These are phyloP conservation scores for Hypocryptadius cinnamomeus DNA, from an alignment of 2,113 vertebrate genomes.

Conservation along the genomic window DNA sequence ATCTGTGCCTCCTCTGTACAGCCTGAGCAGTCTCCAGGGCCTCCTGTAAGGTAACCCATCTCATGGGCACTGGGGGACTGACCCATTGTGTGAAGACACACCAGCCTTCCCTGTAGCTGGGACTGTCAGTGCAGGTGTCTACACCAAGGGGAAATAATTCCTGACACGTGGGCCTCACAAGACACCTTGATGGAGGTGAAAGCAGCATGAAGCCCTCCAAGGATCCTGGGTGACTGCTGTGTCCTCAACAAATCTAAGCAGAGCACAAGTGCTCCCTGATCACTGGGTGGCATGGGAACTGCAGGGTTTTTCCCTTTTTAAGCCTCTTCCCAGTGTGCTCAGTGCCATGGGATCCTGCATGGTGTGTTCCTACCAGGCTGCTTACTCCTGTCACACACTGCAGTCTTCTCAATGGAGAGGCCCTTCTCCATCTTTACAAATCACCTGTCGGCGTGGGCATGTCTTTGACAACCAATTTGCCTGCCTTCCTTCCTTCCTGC, in stretches of 20 bases:
- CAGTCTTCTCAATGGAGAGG: neutral
- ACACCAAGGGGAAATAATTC: neutral
- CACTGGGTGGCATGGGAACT: rapidly evolving
- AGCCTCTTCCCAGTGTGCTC: neutral
- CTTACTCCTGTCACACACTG: neutral
- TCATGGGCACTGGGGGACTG: neutral
- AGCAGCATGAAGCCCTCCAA: neutral
- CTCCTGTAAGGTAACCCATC: neutral
- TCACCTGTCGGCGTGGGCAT: neutral
- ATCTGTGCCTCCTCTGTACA: neutral
- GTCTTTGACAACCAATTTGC: neutral
- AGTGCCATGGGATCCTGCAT: neutral
- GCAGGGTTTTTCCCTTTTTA: neutral
- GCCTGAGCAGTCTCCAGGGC: neutral
- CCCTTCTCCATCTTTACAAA: neutral
- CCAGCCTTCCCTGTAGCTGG: neutral
- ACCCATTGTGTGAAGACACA: neutral
- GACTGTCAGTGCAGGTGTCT: neutral
- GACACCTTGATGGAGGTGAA: neutral
- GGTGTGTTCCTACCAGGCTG: neutral
- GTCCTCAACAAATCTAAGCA: neutral
- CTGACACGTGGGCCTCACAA: neutral
- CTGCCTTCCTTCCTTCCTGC: neutral
- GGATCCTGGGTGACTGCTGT: neutral
- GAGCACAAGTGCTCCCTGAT: neutral